A percentile compares a stretch with the other conserved stretches of the same genome.
Evolutionary conservation across 1,140 invertebrate genomes (phyloP).

Genomic region (Drosophila prosaltans): DNA sequence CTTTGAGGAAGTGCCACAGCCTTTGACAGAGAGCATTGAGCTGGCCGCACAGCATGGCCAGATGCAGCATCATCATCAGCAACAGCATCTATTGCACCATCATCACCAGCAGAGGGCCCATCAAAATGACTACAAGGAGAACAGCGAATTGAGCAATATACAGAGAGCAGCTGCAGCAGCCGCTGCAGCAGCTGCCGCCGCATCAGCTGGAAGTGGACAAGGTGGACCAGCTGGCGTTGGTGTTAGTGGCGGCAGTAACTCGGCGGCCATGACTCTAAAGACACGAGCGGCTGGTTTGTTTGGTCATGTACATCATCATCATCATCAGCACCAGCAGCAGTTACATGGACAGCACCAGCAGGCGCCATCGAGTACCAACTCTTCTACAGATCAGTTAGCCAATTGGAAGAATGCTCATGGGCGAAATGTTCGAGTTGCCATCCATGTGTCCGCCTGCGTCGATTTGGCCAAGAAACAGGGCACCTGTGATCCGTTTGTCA

Average conservation of each 20-base stretch:
- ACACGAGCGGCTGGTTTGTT: conserved; percentile 54
- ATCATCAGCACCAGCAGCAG: conserved; percentile 37
- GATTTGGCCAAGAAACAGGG: conserved; percentile 95
- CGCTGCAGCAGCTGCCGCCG: conserved; percentile 22
- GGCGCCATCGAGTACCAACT: conserved; percentile 31
- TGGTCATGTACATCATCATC: conserved; percentile 55
- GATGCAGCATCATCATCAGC: conserved; percentile 51
- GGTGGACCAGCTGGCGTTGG: conserved; percentile 36
- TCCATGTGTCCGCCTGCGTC: conserved; percentile 91
- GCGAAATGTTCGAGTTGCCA: conserved; percentile 81
- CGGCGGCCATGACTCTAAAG: conserved; percentile 50
- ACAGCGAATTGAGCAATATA: conserved; percentile 77
- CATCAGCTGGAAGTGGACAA: conserved; percentile 5
- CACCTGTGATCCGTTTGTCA: conserved; percentile 94
- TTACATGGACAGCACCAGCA: conserved; percentile 41
- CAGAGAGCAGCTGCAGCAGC: conserved; percentile 49
- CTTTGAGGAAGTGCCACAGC: conserved; percentile 82
- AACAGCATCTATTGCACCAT: conserved; percentile 24
- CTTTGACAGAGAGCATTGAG: conserved; percentile 58
- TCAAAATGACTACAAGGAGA: conserved; percentile 81
- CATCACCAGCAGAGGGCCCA: conserved; percentile 63
- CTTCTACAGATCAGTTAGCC: conserved; percentile 59
- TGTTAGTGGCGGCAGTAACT: conserved; percentile 3
- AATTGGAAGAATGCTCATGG: conserved; percentile 68
- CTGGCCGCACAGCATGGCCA: conserved; percentile 38